These are phyloP conservation scores for Cercopithecus neglectus DNA, from an alignment of 2,797 vertebrate genomes.

Conservation along the genomic window DNA sequence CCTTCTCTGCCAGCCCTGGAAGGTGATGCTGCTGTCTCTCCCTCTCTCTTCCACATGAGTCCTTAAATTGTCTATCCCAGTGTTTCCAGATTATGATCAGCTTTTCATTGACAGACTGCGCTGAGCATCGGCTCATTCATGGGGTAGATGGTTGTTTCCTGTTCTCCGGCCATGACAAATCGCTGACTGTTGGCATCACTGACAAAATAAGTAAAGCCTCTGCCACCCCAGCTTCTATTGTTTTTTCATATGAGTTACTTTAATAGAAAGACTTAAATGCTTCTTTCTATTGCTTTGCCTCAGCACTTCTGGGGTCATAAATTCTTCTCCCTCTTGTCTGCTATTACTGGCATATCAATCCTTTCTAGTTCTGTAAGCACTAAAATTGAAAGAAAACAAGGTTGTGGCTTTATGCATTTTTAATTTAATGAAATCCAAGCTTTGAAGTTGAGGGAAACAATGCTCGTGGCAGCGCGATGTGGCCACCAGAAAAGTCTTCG, in stretches of 20 bases:
- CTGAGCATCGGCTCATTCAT: background rate
- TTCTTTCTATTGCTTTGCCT: constrained; percentile 75
- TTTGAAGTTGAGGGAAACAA: constrained; percentile 72
- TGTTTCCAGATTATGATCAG: background rate
- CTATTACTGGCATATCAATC: constrained; percentile 83
- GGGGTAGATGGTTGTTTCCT: constrained; percentile 26
- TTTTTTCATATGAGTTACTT: constrained; percentile 82
- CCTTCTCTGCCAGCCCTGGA: background rate
- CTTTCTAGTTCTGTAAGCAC: constrained; percentile 84
- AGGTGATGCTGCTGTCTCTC: background rate
- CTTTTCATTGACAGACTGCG: background rate
- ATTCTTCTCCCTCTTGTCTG: constrained; percentile 77
- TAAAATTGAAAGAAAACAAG: constrained; percentile 86
- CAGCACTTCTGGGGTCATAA: constrained; percentile 82
- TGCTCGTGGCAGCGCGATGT: background rate
- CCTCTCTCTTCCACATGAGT: background rate
- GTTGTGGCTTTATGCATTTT: constrained; percentile 83
- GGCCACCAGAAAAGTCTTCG: background rate
- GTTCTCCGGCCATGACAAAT: constrained; percentile 71
- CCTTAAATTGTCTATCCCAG: background rate
- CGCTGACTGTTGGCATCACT: constrained; percentile 63
- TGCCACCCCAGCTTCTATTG: constrained; percentile 73
- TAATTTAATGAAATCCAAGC: constrained; percentile 81
- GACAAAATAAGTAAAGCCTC: constrained; percentile 76
- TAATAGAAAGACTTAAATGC: constrained; percentile 80